Percentiles rank a stretch among this genome's conserved stretches.
Evolutionary conservation across 2,113 vertebrate species (phyloP).

Genomic region (Aythya baeri): DNA sequence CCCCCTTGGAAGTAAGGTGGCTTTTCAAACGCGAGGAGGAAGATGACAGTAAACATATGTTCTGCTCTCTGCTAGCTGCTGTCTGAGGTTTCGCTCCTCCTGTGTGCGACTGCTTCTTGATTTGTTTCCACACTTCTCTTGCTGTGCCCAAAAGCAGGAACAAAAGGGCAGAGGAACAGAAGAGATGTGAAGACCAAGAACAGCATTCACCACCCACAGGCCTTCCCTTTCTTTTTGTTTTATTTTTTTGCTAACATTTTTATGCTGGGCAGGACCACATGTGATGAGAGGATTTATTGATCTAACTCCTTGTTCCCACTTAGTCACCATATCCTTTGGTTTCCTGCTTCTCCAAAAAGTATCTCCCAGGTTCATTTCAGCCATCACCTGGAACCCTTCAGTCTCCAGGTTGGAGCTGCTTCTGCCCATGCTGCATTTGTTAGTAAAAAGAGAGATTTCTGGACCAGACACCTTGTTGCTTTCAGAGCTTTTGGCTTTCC

Average conservation of each 20-base stretch:
- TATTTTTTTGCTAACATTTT: not conserved
- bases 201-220: slow-evolving; percentile 14
- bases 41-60: slow-evolving; percentile 56
- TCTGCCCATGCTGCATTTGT: not conserved
- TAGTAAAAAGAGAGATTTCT: not conserved
- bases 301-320: not conserved
- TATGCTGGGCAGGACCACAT: not conserved
- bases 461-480: fast-evolving
- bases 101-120: not conserved
- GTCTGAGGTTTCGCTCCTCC: slow-evolving; percentile 29
- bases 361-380: not conserved
- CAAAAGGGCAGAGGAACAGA: slow-evolving; percentile 42
- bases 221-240: not conserved
- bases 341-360: not conserved
- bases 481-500: not conserved
- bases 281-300: not conserved
- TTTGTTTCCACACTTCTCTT: slow-evolving; percentile 37
- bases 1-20: slow-evolving; percentile 24
- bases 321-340: not conserved
- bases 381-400: not conserved
- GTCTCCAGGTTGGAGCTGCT: not conserved
- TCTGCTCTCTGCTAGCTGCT: slow-evolving; percentile 14
- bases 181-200: slow-evolving; percentile 23
- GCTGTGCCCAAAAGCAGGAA: slow-evolving; percentile 47
- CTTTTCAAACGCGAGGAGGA: not conserved